These are phyloP conservation scores for Cyanoderma ruficeps DNA, from an alignment of 2,113 vertebrate species.

Conservation along the genomic window DNA sequence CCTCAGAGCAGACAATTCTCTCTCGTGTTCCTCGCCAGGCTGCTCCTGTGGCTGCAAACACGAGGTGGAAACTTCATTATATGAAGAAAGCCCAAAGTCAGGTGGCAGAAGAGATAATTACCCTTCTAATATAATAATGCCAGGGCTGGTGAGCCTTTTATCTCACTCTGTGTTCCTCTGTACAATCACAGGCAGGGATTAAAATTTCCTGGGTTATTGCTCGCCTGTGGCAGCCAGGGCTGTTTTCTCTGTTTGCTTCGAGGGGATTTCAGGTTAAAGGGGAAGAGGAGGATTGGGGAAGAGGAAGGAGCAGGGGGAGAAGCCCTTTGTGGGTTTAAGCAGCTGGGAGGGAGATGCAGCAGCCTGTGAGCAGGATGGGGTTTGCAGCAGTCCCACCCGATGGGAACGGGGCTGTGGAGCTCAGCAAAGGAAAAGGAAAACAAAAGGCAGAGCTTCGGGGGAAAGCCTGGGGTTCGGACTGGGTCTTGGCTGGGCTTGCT, in stretches of 20 bases:
- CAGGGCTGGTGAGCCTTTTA: constrained; percentile 56
- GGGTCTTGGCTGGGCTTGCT: not conserved
- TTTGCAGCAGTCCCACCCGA: rapidly evolving
- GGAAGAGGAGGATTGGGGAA: not conserved
- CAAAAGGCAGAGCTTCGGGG: not conserved
- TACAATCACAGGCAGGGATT: constrained; percentile 33
- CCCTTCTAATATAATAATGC: constrained; percentile 60
- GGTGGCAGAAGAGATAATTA: constrained; percentile 59
- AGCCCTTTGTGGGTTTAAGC: not conserved
- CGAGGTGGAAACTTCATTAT: not conserved
- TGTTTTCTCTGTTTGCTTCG: not conserved
- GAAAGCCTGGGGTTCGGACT: not conserved
- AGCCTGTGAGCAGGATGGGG: not conserved
- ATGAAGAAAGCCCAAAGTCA: constrained; percentile 6
- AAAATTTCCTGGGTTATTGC: constrained; percentile 23
- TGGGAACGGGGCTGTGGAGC: not conserved
- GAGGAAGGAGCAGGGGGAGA: not conserved
- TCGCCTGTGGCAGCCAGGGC: not conserved
- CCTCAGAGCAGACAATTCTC: not conserved
- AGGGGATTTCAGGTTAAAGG: not conserved
- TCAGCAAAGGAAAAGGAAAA: not conserved
- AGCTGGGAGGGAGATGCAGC: not conserved
- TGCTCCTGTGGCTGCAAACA: not conserved
- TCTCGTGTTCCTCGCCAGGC: not conserved
- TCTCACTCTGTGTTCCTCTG: not conserved